phyloP scores from a whole-genome alignment of 2,797 vertebrate genomes.

The Sebastolobus alascanus region DNA sequence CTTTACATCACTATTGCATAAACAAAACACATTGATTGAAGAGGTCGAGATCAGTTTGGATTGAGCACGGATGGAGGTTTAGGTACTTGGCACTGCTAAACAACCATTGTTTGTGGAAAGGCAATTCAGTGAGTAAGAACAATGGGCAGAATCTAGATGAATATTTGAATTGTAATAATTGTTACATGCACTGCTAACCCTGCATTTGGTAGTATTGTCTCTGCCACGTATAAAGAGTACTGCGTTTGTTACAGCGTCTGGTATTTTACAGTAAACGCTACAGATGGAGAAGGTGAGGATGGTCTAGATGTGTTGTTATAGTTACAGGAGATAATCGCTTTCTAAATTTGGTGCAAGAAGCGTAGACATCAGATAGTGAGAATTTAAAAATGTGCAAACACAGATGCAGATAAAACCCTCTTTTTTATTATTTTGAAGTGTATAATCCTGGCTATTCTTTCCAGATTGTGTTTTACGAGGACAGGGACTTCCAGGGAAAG shows the following conservation, averaged over 20 bases:
- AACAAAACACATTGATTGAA: constrained; percentile 3
- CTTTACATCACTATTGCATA: not conserved
- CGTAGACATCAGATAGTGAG: not conserved
- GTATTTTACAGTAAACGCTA: constrained; percentile 18
- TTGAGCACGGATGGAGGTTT: constrained; percentile 6
- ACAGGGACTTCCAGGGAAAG: constrained; percentile 74
- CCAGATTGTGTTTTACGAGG: constrained; percentile 72
- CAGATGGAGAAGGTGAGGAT: constrained; percentile 67
- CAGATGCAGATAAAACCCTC: not conserved
- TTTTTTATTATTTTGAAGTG: not conserved
- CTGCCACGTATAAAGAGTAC: constrained; percentile 66
- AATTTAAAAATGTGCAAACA: not conserved
- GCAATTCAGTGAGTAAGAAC: constrained; percentile 62
- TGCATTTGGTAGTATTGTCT: constrained; percentile 62
- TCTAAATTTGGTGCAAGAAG: constrained; percentile 1
- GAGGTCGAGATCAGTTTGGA: constrained; percentile 13
- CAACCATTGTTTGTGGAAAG: constrained; percentile 56
- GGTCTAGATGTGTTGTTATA: not conserved
- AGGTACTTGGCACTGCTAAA: constrained; percentile 57
- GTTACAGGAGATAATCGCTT: not conserved
- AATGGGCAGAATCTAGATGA: constrained; percentile 64
- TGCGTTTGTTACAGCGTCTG: not conserved
- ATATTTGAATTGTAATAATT: constrained; percentile 68
- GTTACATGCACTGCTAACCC: constrained; percentile 57
- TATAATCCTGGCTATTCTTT: constrained; percentile 1